A percentile compares a stretch with the other conserved stretches of the same genome.
phyloP scores from a whole-genome alignment of 2,888 invertebrate species.

The Andrena flavipes region DNA sequence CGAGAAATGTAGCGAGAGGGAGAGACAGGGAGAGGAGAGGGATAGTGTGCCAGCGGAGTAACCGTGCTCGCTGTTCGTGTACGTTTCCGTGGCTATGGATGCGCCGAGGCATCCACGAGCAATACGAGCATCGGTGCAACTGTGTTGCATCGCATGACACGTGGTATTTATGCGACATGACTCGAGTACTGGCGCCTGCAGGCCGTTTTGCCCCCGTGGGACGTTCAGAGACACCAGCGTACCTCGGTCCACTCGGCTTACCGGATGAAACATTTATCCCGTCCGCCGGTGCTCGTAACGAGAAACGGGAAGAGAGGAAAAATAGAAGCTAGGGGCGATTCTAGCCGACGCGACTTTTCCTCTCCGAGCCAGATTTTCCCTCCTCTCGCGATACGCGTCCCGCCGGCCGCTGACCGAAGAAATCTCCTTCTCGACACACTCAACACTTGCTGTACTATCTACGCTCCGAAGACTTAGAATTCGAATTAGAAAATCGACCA shows the following conservation, averaged over 20 bases:
- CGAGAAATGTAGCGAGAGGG: constrained; percentile 34
- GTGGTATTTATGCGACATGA: constrained; percentile 71
- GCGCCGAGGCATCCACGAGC: neutral
- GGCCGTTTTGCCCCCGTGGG: constrained; percentile 54
- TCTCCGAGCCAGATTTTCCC: neutral
- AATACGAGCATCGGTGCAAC: neutral
- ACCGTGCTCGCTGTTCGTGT: constrained; percentile 28
- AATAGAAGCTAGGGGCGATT: neutral
- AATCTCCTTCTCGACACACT: neutral
- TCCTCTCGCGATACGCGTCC: neutral
- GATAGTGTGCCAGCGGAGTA: constrained; percentile 19
- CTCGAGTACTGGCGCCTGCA: constrained; percentile 64
- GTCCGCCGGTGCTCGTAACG: constrained; percentile 38
- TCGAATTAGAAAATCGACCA: neutral
- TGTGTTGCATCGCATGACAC: constrained; percentile 54
- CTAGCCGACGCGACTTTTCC: neutral
- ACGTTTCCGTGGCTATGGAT: constrained; percentile 8
- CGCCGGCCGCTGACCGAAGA: neutral
- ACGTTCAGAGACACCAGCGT: constrained; percentile 41
- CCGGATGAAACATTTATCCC: constrained; percentile 62
- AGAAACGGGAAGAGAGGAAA: constrained; percentile 31
- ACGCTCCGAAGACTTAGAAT: too few relatives aligned
- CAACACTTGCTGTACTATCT: neutral
- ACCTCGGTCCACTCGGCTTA: constrained; percentile 44
- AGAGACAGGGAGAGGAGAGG: neutral